A percentile compares a stretch with the other conserved stretches of the same genome.
phyloP scores from a whole-genome alignment of 2,888 invertebrate genomes.

The Enchytraeus crypticus region DNA sequence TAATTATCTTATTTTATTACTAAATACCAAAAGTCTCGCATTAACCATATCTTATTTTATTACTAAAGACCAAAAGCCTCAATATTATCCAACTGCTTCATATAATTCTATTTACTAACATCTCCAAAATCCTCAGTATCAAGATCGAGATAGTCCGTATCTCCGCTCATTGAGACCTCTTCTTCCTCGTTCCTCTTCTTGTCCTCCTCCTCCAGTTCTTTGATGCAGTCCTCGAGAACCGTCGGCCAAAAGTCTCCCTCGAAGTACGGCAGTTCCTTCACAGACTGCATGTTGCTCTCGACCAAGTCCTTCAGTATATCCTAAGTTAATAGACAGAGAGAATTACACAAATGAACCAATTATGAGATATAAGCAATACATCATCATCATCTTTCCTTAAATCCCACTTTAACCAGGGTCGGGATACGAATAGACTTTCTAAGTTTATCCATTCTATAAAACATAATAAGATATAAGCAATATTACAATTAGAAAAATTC shows the following conservation, averaged over 20 bases:
- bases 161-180: conserved; percentile 59
- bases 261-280: conserved; percentile 49
- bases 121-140: conserved; percentile 2
- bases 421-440: too few relatives aligned
- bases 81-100: background rate
- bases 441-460: too few relatives aligned
- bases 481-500: too few relatives aligned
- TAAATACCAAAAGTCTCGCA: background rate
- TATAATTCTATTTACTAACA: background rate
- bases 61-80: background rate
- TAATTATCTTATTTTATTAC: too few relatives aligned
- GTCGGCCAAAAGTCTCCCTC: conserved; percentile 97
- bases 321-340: too few relatives aligned
- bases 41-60: background rate
- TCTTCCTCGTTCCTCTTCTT: conserved; percentile 82
- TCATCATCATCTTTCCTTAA: background rate
- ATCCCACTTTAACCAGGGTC: too few relatives aligned
- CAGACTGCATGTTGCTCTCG: conserved; percentile 78
- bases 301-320: conserved; percentile 82
- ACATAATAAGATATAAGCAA: background rate
- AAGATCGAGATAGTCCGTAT: background rate
- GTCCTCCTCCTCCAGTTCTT: conserved; percentile 94
- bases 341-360: too few relatives aligned
- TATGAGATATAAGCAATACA: background rate
- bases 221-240: conserved; percentile 96